Conservation (phyloP, 2,797 vertebrate species). For the Enteromius mattozi region DNA sequence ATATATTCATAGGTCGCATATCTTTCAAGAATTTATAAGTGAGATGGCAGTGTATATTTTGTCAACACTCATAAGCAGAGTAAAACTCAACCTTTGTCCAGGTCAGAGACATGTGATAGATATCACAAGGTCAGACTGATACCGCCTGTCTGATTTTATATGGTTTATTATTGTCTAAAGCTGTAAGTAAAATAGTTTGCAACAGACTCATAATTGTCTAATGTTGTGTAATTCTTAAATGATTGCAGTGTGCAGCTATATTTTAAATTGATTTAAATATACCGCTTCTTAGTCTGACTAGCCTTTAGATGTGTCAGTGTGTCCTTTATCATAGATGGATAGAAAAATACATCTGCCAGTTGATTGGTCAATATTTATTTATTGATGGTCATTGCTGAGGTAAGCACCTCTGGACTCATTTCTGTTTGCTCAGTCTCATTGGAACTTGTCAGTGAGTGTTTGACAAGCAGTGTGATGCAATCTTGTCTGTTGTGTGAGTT, state of each 20-base stretch:
- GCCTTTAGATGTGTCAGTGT: background rate
- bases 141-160: background rate
- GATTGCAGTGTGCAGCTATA: background rate
- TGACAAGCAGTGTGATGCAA: constrained; percentile 10
- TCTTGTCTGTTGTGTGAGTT: background rate
- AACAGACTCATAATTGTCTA: background rate
- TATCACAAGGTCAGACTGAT: constrained; percentile 12
- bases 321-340: background rate
- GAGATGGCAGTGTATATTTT: background rate
- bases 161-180: background rate
- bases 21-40: background rate
- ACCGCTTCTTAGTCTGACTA: too few species aligned
- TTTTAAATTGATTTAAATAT: background rate
- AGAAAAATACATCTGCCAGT: background rate
- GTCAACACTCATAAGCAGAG: background rate
- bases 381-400: background rate
- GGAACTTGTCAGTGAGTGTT: background rate
- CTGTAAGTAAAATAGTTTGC: background rate
- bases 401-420: background rate
- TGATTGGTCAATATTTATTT: background rate
- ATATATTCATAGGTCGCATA: background rate
- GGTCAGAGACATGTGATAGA: background rate
- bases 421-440: background rate
- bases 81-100: background rate
- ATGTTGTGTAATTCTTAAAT: background rate